Conservation (phyloP, 64 coral and sea anemone species). For the Exaiptasia diaphana region DNA sequence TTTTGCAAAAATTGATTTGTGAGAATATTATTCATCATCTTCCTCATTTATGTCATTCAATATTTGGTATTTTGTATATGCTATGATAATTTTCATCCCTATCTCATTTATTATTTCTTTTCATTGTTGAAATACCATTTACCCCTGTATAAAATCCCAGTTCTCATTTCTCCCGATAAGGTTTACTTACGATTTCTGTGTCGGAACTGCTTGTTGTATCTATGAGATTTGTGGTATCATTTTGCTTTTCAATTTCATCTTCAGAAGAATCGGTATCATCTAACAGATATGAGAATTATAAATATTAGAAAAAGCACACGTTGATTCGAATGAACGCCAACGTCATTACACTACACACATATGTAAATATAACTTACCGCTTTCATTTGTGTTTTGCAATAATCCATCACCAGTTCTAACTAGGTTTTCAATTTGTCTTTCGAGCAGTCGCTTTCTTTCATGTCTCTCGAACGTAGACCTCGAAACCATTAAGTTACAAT, state of each 20-base stretch:
- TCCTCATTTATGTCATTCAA: neutral
- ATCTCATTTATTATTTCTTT: neutral
- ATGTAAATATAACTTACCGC: too few relatives aligned
- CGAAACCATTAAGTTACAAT: neutral
- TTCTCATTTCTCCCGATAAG: too few relatives aligned
- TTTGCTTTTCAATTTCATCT: neutral
- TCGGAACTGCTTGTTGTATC: neutral
- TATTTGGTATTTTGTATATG: neutral
- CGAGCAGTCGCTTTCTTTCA: neutral
- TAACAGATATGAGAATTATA: neutral
- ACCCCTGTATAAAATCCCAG: too few relatives aligned
- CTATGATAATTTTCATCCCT: neutral
- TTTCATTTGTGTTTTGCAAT: neutral
- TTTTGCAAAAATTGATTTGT: too few relatives aligned
- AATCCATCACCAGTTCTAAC: neutral
- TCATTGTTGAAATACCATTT: neutral
- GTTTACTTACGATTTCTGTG: neutral
- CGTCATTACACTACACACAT: too few relatives aligned
- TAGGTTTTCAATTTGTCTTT: neutral
- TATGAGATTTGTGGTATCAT: neutral
- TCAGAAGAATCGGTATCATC: neutral
- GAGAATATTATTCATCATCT: neutral
- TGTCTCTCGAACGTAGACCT: neutral
- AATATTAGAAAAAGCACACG: neutral
- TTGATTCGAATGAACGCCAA: neutral